Base-by-base conservation (phyloP, 2,797 vertebrate genomes). In the Sebastes jordani region DNA sequence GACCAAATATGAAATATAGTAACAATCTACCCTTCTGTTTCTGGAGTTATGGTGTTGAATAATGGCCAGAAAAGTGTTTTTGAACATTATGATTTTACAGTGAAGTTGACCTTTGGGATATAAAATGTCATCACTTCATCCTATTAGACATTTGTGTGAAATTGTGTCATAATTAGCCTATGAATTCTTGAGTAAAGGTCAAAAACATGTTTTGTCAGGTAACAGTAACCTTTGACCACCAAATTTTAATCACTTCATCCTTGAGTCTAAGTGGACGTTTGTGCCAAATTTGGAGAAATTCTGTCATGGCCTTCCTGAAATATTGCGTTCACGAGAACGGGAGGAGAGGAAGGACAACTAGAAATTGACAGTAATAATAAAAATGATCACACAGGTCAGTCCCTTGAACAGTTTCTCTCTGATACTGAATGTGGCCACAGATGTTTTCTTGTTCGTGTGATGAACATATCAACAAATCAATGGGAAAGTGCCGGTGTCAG, bases 281-380 rank as follows among this genome's bases (percentile, higher is more conserved):
- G 16, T 46, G 6, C 16, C 16, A 46, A 46, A 46, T 46, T 7
- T 46, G 42, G 7, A 18, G 16, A 46, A 18, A 46, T 46, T 46
- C 42, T 0, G 0, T 18, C 42, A 46, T 0, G 0, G 16, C 16
- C 0, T 46, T 46, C 16, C 42, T 46, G 16, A 46, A 18, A 46
- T 46, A 46, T 18, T 18, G 42, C 42, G 7, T 46, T 61, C 20
- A 34, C 36, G 4, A 25, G n/a, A 38, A 22, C 9, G 14, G 14
- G 62, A 18, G 7, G 18, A 22, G 1, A 0, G 16, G 34, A 64
- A 0, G 20, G 14, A 49, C 3, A 49, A 20, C 46, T 4, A 20
- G 18, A 49, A 49, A 49, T 4, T 20, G 18, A 49, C 3, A 20
- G 18, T 49, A 8, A 49, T 49, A 20, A 49, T 49, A 20, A 46